A percentile compares a stretch with the other conserved stretches of the same genome.
Evolutionary conservation across 2,797 vertebrate genomes (phyloP).

Genomic region (Erithacus rubecula): DNA sequence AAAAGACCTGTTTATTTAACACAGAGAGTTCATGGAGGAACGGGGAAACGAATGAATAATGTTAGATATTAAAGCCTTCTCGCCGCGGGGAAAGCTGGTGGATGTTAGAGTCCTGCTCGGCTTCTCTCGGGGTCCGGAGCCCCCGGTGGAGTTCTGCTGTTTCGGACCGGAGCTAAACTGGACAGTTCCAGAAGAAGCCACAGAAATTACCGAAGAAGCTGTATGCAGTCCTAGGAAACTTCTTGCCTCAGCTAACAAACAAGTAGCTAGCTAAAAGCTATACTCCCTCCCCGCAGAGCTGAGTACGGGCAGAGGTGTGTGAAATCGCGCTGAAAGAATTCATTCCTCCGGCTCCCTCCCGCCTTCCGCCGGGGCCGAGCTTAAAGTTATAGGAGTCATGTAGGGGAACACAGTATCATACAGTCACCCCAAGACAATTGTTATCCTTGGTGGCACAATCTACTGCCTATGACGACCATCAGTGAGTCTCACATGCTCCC

Average conservation of each 20-base stretch:
- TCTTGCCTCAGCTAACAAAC: neutral
- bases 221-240: neutral
- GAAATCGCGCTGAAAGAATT: rapidly evolving
- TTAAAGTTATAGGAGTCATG: neutral
- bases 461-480: neutral
- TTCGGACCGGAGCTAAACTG: neutral
- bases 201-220: neutral
- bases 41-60: neutral
- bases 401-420: neutral
- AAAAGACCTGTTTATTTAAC: neutral
- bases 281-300: neutral
- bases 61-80: neutral
- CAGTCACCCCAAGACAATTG: neutral
- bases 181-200: neutral
- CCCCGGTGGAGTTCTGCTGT: no score
- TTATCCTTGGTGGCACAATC: neutral
- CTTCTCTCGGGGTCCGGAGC: rapidly evolving
- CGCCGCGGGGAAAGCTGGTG: neutral
- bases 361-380: neutral
- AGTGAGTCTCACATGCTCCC: neutral
- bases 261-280: neutral
- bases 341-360: neutral
- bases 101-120: no score
- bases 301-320: rapidly evolving
- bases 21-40: neutral